A percentile compares a stretch with the other conserved stretches of the same genome.
Conservation (phyloP, 1,140 invertebrate genomes). For the Steinernema feltiae region DNA sequence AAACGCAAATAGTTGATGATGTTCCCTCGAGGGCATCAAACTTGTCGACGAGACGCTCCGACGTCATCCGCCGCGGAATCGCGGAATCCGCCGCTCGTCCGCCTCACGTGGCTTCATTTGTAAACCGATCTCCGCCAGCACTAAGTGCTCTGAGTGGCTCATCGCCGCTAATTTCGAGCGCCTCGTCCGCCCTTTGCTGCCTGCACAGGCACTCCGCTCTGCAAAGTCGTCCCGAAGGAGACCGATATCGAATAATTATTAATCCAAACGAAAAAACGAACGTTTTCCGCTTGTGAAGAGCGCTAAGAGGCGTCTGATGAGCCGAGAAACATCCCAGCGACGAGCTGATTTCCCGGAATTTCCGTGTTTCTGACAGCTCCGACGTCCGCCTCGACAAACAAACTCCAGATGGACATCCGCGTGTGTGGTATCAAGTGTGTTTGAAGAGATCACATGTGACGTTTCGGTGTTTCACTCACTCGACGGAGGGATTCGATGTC, state of each 20-base stretch:
- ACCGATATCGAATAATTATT: constrained; percentile 9
- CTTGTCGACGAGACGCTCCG: background rate
- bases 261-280: background rate
- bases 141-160: background rate
- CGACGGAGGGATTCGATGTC: no score
- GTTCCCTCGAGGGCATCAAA: constrained; percentile 11
- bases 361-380: background rate
- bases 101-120: background rate
- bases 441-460: no score
- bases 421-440: no score
- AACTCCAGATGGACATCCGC: background rate
- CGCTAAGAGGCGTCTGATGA: background rate
- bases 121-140: constrained; percentile 3
- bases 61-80: background rate
- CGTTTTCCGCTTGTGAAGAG: background rate
- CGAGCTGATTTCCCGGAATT: background rate
- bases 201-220: background rate
- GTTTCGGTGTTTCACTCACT: no score
- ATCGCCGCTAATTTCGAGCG: constrained; percentile 2
- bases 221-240: background rate
- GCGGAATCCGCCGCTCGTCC: background rate
- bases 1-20: constrained; percentile 12
- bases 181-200: background rate
- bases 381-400: background rate
- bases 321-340: background rate